These are phyloP conservation scores for Enteromius paludinosus DNA, from an alignment of 2,797 vertebrate species.

Conservation along the genomic window DNA sequence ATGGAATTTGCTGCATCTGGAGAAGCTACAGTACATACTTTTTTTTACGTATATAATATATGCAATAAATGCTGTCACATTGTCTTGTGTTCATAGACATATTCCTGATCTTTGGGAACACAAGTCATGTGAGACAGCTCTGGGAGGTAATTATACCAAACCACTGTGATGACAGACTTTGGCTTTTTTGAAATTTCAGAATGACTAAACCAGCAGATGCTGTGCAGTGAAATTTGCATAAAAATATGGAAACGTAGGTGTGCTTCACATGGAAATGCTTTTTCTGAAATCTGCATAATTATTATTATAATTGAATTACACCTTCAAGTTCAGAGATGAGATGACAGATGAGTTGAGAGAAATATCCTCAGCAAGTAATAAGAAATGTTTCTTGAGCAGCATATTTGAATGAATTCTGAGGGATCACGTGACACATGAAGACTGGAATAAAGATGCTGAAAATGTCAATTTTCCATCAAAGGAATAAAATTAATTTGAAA, in stretches of 20 bases:
- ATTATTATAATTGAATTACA: neutral
- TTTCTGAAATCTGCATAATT: neutral
- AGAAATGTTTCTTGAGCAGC: neutral
- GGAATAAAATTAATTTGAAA: neutral
- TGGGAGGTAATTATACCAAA: slow-evolving; percentile 1
- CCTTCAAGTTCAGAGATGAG: neutral
- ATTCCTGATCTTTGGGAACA: neutral
- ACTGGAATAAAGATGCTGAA: neutral
- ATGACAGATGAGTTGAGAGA: neutral
- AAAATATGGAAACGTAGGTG: neutral
- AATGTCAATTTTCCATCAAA: neutral
- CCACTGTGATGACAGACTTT: neutral
- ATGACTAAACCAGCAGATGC: neutral
- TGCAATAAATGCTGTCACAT: neutral
- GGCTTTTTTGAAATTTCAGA: neutral
- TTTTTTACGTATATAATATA: neutral
- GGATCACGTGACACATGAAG: neutral
- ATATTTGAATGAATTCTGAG: neutral
- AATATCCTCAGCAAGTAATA: neutral
- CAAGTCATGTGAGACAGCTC: neutral
- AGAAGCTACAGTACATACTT: neutral
- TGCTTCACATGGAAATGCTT: neutral
- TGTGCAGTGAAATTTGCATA: neutral
- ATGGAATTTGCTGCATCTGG: neutral
- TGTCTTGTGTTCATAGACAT: neutral